phyloP scores from a whole-genome alignment of 1,140 invertebrate genomes.

The Rhysida immarginata region DNA sequence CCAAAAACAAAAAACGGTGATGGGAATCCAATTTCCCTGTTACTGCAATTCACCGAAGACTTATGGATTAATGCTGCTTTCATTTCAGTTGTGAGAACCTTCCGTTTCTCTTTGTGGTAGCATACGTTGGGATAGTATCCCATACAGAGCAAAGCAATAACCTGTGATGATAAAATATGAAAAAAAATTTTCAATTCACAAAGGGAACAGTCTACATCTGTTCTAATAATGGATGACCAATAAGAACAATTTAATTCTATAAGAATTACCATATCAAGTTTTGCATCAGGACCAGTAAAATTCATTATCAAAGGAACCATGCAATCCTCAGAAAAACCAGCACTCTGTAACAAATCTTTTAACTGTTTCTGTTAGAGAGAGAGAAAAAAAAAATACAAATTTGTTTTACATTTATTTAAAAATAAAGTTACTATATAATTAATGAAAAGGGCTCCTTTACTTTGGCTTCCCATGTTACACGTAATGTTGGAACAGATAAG shows the following conservation, averaged over 20 bases:
- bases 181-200: too few species aligned
- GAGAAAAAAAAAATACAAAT: neutral
- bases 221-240: too few species aligned
- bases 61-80: slow-evolving; percentile 90
- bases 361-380: slow-evolving; percentile 51
- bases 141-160: slow-evolving; percentile 64
- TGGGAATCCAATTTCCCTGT: slow-evolving; percentile 64
- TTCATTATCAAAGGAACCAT: slow-evolving; percentile 39
- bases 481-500: slow-evolving; percentile 68
- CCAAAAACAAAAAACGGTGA: slow-evolving; percentile 96
- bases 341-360: slow-evolving; percentile 57
- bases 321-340: slow-evolving; percentile 79
- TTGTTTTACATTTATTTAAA: neutral
- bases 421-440: neutral
- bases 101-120: slow-evolving; percentile 84
- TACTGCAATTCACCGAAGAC: slow-evolving; percentile 89
- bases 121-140: slow-evolving; percentile 86
- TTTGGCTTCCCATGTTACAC: slow-evolving; percentile 83
- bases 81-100: slow-evolving; percentile 88
- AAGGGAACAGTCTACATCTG: too few species aligned
- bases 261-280: slow-evolving; percentile 59
- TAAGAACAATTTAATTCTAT: too few species aligned
- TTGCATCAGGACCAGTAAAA: slow-evolving; percentile 50
- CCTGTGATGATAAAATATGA: too few species aligned
- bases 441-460: too few species aligned